Evolutionary conservation across 2,797 vertebrate genomes (phyloP).

Genomic region (Myioborus miniatus): DNA sequence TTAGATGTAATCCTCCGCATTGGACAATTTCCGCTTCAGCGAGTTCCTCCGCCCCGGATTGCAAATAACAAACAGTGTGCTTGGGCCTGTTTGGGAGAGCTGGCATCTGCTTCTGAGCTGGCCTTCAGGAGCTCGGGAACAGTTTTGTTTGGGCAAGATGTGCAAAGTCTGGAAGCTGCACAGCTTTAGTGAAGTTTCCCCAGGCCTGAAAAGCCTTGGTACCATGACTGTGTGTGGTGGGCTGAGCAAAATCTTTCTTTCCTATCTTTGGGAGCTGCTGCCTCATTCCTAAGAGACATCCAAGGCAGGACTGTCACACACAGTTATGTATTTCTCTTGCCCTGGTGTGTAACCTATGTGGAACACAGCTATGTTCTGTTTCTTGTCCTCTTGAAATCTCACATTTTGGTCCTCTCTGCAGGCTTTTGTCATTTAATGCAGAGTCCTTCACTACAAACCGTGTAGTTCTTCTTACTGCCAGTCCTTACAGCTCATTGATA

Average conservation of each 20-base stretch:
- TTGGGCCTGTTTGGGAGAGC: background rate
- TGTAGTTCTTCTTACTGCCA: background rate
- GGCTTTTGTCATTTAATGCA: background rate
- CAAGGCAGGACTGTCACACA: background rate
- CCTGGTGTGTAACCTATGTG: background rate
- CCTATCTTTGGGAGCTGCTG: background rate
- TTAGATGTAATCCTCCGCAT: slow-evolving; percentile 42
- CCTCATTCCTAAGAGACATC: background rate
- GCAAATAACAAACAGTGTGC: background rate
- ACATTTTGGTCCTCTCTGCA: background rate
- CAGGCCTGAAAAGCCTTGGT: background rate
- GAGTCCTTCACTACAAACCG: background rate
- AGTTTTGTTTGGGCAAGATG: background rate
- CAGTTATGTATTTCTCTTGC: background rate
- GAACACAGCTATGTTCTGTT: background rate
- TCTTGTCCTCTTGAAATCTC: background rate
- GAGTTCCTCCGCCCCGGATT: background rate
- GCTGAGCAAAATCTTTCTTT: background rate
- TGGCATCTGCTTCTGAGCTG: background rate
- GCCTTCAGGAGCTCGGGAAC: background rate
- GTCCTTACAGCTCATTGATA: background rate
- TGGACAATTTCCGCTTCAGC: background rate
- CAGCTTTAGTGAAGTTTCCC: background rate
- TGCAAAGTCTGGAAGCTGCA: fast-evolving
- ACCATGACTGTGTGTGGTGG: background rate